A percentile compares a stretch with the other conserved stretches of the same genome.
Evolutionary conservation across 2,888 invertebrate species (phyloP).

Genomic region (Napeogenes sylphis): DNA sequence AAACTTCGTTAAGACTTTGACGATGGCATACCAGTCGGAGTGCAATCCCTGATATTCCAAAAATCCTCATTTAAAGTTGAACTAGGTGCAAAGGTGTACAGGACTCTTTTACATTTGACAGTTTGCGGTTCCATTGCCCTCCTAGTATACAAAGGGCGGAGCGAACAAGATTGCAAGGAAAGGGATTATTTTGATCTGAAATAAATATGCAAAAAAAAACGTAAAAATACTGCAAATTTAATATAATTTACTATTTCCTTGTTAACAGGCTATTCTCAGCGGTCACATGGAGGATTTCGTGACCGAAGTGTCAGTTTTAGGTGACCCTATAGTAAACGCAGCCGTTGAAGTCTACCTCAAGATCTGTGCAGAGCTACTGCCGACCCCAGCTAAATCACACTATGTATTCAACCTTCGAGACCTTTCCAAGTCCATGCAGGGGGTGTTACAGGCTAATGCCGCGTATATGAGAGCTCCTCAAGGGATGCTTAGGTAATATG

Average conservation of each 20-base stretch:
- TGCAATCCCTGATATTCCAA: too few species aligned
- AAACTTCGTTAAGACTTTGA: too few species aligned
- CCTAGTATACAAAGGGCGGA: too few species aligned
- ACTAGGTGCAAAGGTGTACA: neutral
- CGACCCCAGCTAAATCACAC: constrained; percentile 94
- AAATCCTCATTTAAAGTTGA: too few species aligned
- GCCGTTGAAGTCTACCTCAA: constrained; percentile 90
- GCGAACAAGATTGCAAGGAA: too few species aligned
- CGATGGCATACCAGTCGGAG: too few species aligned
- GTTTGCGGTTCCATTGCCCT: too few species aligned
- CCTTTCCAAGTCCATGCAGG: constrained; percentile 93
- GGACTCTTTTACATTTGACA: neutral
- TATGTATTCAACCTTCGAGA: constrained; percentile 95
- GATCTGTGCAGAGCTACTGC: constrained; percentile 87
- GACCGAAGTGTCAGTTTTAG: constrained; percentile 80
- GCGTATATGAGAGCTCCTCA: constrained; percentile 81
- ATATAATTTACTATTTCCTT: neutral
- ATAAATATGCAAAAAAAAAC: too few species aligned
- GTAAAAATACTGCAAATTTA: neutral
- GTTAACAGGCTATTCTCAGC: constrained; percentile 79
- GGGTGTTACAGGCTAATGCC: constrained; percentile 89
- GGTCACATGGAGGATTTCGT: constrained; percentile 90
- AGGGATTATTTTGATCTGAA: too few species aligned
- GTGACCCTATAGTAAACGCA: constrained; percentile 86
- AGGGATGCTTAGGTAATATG: constrained; percentile 80